Conservation (phyloP, 2,797 vertebrate species). For the Synanceia verrucosa region DNA sequence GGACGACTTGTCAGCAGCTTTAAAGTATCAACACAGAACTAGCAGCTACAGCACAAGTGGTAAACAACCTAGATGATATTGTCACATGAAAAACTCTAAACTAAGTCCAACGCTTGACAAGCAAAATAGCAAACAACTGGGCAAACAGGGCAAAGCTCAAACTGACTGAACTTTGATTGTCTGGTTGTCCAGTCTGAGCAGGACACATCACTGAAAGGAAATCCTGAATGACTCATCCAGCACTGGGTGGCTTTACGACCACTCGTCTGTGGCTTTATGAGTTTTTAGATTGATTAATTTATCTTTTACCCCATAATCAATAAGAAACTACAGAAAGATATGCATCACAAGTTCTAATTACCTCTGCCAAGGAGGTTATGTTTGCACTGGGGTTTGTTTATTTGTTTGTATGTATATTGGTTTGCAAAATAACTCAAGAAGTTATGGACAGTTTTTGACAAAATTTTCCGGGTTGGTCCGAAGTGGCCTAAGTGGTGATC, state of each 20-base stretch:
- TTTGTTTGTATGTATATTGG: too few relatives aligned
- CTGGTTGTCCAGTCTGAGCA: slow-evolving; percentile 6
- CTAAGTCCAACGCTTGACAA: neutral
- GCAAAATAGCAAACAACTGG: neutral
- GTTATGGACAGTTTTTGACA: too few relatives aligned
- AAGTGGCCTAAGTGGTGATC: too few relatives aligned
- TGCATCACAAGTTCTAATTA: neutral
- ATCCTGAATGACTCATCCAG: slow-evolving; percentile 40
- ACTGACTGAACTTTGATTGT: slow-evolving; percentile 24
- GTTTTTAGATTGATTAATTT: neutral
- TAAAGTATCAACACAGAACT: neutral
- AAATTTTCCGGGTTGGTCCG: too few relatives aligned
- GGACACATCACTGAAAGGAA: slow-evolving; percentile 15
- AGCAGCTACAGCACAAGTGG: neutral
- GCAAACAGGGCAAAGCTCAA: slow-evolving; percentile 28
- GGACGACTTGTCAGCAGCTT: slow-evolving; percentile 7
- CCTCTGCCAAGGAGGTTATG: too few relatives aligned
- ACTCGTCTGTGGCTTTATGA: neutral
- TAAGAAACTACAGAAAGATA: neutral
- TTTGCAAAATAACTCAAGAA: too few relatives aligned
- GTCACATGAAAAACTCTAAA: neutral
- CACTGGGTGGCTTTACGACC: neutral
- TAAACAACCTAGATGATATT: neutral
- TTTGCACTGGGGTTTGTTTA: too few relatives aligned
- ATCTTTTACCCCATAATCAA: neutral